Conservation (phyloP, 2,113 vertebrate species). For the Actinemys pallida region DNA sequence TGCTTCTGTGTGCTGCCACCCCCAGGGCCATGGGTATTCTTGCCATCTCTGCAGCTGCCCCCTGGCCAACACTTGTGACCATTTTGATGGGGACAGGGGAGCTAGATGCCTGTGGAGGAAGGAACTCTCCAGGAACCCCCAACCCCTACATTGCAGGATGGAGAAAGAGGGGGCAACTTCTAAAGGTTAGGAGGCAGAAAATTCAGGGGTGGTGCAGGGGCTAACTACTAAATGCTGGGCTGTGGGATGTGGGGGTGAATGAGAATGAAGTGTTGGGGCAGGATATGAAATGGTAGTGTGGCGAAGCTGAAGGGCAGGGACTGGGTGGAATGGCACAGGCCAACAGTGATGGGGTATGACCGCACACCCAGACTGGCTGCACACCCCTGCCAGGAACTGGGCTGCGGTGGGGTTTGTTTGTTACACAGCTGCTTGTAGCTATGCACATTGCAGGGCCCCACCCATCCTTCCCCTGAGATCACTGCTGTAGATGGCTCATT, state of each 20-base stretch:
- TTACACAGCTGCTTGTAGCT: not conserved
- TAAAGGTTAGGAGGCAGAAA: not conserved
- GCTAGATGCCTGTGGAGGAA: not conserved
- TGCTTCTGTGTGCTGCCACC: not conserved
- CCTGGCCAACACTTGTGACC: not conserved
- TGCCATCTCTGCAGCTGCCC: not conserved
- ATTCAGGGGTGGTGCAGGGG: not conserved
- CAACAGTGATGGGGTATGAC: not conserved
- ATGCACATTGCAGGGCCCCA: not conserved
- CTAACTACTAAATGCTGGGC: not conserved
- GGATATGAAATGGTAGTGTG: not conserved
- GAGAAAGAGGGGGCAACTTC: not conserved
- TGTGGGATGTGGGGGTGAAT: not conserved
- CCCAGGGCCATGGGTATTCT: not conserved
- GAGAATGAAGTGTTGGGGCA: not conserved
- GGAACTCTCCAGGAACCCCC: not conserved
- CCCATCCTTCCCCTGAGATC: not conserved
- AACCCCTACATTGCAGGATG: not conserved
- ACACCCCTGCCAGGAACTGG: not conserved
- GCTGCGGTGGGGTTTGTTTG: not conserved
- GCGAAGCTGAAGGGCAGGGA: not conserved
- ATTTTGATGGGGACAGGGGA: not conserved
- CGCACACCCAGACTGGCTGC: not conserved
- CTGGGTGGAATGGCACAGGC: not conserved
- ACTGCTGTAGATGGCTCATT: not conserved